phyloP scores from a whole-genome alignment of 2,888 invertebrate genomes.

The Sinopyrophorus schimmeli region DNA sequence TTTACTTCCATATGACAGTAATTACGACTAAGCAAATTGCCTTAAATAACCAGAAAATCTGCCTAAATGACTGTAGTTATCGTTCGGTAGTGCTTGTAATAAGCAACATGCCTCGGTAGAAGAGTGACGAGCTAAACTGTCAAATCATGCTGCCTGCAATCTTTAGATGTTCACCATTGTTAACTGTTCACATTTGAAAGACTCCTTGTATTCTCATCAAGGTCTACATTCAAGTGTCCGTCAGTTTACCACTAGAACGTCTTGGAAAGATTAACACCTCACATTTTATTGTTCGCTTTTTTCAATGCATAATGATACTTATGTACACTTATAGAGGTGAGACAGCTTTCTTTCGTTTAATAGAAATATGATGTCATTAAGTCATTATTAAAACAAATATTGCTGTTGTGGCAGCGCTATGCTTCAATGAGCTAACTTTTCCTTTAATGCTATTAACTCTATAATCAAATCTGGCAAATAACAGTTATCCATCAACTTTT shows the following conservation, averaged over 20 bases:
- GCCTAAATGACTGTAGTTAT: slow-evolving; percentile 35
- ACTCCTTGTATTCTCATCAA: slow-evolving; percentile 49
- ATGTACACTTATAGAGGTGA: slow-evolving; percentile 43
- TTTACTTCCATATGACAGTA: slow-evolving; percentile 14
- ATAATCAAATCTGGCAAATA: slow-evolving; percentile 37
- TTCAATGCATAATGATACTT: slow-evolving; percentile 48
- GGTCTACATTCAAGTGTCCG: slow-evolving; percentile 48
- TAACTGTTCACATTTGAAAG: slow-evolving; percentile 47
- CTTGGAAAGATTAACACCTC: slow-evolving; percentile 52
- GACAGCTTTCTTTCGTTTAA: slow-evolving; percentile 39
- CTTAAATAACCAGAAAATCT: slow-evolving; percentile 34
- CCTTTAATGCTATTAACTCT: slow-evolving; percentile 22
- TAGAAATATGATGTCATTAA: slow-evolving; percentile 31
- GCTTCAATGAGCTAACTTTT: slow-evolving; percentile 10
- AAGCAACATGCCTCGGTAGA: slow-evolving; percentile 38
- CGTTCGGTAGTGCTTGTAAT: slow-evolving; percentile 31
- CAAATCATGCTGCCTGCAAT: slow-evolving; percentile 47
- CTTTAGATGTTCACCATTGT: slow-evolving; percentile 48
- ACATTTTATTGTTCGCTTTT: slow-evolving; percentile 46
- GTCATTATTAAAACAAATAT: slow-evolving; percentile 32
- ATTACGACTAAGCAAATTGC: slow-evolving; percentile 29
- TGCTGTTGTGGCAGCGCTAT: slow-evolving; percentile 22
- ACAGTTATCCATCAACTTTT: slow-evolving; percentile 36
- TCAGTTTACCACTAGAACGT: slow-evolving; percentile 53
- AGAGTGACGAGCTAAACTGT: slow-evolving; percentile 41